Conservation (phyloP, 2,797 vertebrate genomes). For the Esox lucius region DNA sequence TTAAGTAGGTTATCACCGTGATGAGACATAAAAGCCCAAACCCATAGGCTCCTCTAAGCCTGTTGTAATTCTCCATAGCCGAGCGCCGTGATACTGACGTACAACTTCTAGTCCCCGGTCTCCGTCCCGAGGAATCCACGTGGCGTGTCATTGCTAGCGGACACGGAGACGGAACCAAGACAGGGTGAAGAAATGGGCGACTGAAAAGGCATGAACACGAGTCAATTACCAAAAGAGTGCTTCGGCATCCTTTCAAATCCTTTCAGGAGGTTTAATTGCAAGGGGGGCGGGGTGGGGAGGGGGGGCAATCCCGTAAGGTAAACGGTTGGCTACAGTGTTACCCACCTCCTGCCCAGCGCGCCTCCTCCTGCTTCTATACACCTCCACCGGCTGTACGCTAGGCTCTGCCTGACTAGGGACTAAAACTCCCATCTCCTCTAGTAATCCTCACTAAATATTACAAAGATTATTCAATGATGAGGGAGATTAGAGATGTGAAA, state of each 20-base stretch:
- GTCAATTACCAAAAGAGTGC: not conserved
- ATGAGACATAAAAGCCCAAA: not conserved
- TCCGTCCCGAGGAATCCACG: not conserved
- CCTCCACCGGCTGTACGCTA: not conserved
- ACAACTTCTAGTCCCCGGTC: not conserved
- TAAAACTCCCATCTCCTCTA: not conserved
- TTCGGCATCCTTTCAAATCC: not conserved
- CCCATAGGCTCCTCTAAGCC: not conserved
- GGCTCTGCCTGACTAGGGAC: not conserved
- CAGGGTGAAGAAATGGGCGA: too few species aligned
- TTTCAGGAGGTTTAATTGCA: not conserved
- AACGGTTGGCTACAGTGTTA: not conserved
- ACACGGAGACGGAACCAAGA: too few species aligned
- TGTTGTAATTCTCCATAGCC: not conserved
- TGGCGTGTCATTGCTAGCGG: not conserved
- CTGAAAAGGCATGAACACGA: too few species aligned
- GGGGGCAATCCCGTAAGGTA: not conserved
- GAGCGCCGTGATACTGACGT: not conserved
- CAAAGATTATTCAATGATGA: not conserved
- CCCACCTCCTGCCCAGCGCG: not conserved
- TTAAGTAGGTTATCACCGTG: not conserved
- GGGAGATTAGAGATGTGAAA: not conserved
- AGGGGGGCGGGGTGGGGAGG: too few species aligned
- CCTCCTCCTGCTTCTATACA: too few species aligned
- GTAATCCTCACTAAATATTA: not conserved